A percentile compares a stretch with the other conserved stretches of the same genome.
Evolutionary conservation across 2,888 invertebrate species (phyloP).

Genomic region (Tyria jacobaeae): DNA sequence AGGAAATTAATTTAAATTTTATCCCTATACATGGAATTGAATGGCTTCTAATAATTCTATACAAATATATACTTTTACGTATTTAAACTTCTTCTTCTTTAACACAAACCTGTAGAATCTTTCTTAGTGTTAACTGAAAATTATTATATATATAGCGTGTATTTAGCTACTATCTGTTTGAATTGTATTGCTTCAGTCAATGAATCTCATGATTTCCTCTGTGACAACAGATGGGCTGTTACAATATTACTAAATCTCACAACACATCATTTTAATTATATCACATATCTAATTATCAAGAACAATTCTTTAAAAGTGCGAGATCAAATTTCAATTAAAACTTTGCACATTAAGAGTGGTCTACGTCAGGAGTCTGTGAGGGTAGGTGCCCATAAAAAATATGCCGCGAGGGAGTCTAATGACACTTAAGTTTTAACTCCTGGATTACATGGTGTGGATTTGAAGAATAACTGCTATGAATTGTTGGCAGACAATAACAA

Average conservation of each 20-base stretch:
- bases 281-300: conserved; percentile 22
- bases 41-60: too few relatives aligned
- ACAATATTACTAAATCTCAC: not conserved
- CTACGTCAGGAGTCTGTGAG: conserved; percentile 25
- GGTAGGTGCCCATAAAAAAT: conserved; percentile 72
- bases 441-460: conserved; percentile 32
- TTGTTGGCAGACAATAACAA: conserved; percentile 17
- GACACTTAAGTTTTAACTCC: conserved; percentile 49
- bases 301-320: conserved; percentile 49
- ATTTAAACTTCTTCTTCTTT: too few relatives aligned
- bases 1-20: too few relatives aligned
- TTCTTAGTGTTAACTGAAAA: too few relatives aligned
- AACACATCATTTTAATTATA: conserved; percentile 35
- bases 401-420: conserved; percentile 65
- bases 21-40: too few relatives aligned
- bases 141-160: not conserved
- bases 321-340: conserved; percentile 83
- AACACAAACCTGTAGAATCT: too few relatives aligned
- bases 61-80: too few relatives aligned
- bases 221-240: not conserved
- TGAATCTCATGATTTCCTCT: too few relatives aligned
- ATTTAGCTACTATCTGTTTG: not conserved
- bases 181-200: not conserved
- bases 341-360: conserved; percentile 73
- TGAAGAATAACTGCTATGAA: conserved; percentile 11